Conservation (phyloP, 2,888 invertebrate species). For the Formica aserva region DNA sequence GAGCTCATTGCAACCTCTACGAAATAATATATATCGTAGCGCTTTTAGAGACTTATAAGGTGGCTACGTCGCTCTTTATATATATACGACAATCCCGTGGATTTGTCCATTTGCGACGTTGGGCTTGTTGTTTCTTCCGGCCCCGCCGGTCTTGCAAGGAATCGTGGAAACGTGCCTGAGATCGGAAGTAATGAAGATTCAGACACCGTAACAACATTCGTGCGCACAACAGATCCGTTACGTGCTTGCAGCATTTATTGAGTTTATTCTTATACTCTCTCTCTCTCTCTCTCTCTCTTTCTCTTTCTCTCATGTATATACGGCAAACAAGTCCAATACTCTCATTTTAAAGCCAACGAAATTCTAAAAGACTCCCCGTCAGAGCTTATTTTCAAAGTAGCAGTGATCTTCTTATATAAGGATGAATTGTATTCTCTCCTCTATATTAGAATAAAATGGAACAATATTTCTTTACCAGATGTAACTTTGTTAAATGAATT, state of each 20-base stretch:
- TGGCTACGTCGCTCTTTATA: constrained; percentile 2
- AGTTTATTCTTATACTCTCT: constrained; percentile 47
- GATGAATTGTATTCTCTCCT: not conserved
- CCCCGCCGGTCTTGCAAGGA: constrained; percentile 19
- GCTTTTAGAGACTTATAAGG: constrained; percentile 29
- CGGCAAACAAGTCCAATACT: constrained; percentile 31
- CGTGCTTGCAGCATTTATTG: constrained; percentile 65
- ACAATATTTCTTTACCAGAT: not conserved
- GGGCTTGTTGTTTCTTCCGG: constrained; percentile 40
- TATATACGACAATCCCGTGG: constrained; percentile 37
- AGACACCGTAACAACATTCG: constrained; percentile 43
- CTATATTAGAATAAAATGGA: not conserved
- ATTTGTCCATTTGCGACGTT: constrained; percentile 36
- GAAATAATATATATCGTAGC: constrained; percentile 33
- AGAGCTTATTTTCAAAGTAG: constrained; percentile 31
- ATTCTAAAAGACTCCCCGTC: constrained; percentile 24
- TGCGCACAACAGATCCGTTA: constrained; percentile 25
- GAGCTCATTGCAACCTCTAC: constrained; percentile 8
- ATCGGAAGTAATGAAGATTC: constrained; percentile 72
- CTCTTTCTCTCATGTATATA: constrained; percentile 11
- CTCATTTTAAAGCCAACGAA: constrained; percentile 43
- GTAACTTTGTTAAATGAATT: constrained; percentile 10
- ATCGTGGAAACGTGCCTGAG: constrained; percentile 55
- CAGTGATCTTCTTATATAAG: not conserved
- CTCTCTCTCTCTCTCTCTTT: not conserved